Percentiles rank a stretch among this genome's conserved stretches.
Evolutionary conservation across 2,113 vertebrate genomes (phyloP).

Genomic region (Cyprinodon variegatus): DNA sequence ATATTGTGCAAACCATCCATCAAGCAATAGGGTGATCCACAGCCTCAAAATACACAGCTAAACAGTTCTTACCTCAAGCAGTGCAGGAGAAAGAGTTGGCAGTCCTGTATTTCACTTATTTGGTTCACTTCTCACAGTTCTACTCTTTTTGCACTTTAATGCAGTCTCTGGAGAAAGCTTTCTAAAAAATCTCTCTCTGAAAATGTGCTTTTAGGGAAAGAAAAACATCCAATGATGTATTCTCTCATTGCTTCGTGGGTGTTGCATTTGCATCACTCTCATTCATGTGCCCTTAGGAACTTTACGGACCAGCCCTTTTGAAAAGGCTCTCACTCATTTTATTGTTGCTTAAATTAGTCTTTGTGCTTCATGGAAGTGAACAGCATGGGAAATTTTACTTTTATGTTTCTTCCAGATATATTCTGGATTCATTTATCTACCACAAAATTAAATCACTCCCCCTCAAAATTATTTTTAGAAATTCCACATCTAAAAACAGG

Average conservation of each 20-base stretch:
- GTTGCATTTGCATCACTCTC: slow-evolving; percentile 18
- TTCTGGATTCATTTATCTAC: slow-evolving; percentile 1
- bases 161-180: slow-evolving; percentile 2
- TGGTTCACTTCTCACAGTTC: slow-evolving; percentile 21
- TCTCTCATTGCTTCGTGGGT: not conserved
- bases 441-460: not conserved
- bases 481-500: not conserved
- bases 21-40: slow-evolving; percentile 1
- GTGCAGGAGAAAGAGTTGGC: slow-evolving; percentile 3
- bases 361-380: slow-evolving; percentile 21
- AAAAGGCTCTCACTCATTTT: slow-evolving; percentile 7
- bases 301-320: slow-evolving; percentile 17
- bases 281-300: slow-evolving; percentile 9
- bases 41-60: slow-evolving; percentile 6
- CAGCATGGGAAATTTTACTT: not conserved
- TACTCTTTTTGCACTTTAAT: slow-evolving; percentile 14
- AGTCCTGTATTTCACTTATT: slow-evolving; percentile 33
- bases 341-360: slow-evolving; percentile 8
- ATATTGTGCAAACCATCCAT: not conserved
- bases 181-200: slow-evolving; percentile 8
- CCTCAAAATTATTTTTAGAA: not conserved
- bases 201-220: slow-evolving; percentile 11
- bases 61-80: not conserved
- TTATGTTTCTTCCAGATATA: slow-evolving; percentile 10
- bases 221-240: slow-evolving; percentile 25